Evolutionary conservation across 2,888 invertebrate species (phyloP), one percentile per base, ranked within the genome.

Genomic region (Pterobdella sp.): DNA sequence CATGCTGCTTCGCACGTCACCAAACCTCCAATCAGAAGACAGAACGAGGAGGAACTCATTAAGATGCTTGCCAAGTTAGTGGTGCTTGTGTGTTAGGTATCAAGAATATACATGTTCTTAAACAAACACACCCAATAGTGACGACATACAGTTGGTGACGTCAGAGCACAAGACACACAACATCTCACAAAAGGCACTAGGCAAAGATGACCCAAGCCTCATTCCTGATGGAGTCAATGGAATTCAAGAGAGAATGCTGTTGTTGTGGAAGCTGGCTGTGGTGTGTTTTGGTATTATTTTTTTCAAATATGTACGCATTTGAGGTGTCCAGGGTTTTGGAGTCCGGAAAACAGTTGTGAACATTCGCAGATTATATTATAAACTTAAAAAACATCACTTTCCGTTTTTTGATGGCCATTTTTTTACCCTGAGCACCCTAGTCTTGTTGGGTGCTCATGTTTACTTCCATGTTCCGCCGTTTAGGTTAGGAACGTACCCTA

Each of bases 181-280:
- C 79, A 89, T 90, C 79, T 88, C 90, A 29, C 96, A 98, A 83
- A 97, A 96, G 84, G 90, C 90, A 72, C 77, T 91, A 3, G 97
- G 96, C 1, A 88, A 89, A 80, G 88, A 89, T 74, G 90, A 97
- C 85, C 97, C 97, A 85, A 79, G 83, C 87, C 92, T 92, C 86
- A 96, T 97, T 79, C 96, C 96, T 22, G 93, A 92, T 81, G 97
- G 97, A 0, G 94, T 97, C 0, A 98, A 98, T 82, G 98, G 97
- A 0, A 92, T 95, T 0, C 97, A 88, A 78, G 96, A 97, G 84
- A 88, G 98, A 72, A 93, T 98, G 94, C 91, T 94, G 0, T 88
- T 98, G 7, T 87, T 97, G 34, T 98, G 97, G 97, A 94, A 97
- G 84, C 93, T 92, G 81, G 96, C 91, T 31, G 86, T 86, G 75